Percentiles rank a stretch among this genome's conserved stretches.
These are phyloP conservation scores for Mionectes olivaceus DNA, from an alignment of 2,797 vertebrate species.

Conservation along the genomic window DNA sequence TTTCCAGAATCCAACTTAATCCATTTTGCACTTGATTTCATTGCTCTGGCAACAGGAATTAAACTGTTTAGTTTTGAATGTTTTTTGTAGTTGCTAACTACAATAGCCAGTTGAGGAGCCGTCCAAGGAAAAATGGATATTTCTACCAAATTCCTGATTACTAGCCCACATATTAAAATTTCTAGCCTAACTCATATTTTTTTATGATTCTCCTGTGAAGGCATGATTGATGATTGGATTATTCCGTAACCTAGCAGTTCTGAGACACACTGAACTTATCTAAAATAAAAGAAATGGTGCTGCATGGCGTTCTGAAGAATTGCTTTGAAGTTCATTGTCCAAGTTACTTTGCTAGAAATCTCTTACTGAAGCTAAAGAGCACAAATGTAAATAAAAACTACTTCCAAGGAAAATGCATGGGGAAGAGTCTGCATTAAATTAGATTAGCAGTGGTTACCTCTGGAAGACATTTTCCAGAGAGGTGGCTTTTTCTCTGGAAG, in stretches of 20 bases:
- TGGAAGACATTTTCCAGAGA: background rate
- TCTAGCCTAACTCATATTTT: background rate
- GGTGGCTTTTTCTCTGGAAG: background rate
- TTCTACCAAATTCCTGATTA: background rate
- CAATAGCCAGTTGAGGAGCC: background rate
- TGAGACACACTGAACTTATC: background rate
- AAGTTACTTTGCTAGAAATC: background rate
- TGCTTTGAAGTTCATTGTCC: background rate
- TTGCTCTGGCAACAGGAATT: background rate
- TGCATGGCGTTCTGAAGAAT: background rate
- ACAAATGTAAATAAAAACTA: background rate
- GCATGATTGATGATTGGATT: background rate
- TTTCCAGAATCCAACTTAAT: slow-evolving; percentile 14
- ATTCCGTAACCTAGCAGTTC: background rate
- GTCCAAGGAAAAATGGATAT: background rate
- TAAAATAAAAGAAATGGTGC: background rate
- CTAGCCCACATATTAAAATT: background rate
- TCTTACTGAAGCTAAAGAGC: background rate
- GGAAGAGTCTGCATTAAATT: background rate
- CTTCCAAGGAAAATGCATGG: background rate
- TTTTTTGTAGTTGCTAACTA: background rate
- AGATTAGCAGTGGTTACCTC: background rate
- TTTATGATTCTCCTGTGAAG: background rate
- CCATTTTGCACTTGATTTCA: background rate
- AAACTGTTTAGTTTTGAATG: background rate